A percentile compares a stretch with the other conserved stretches of the same genome.
phyloP scores from a whole-genome alignment of 2,113 vertebrate genomes.

The Probosciger aterrimus region DNA sequence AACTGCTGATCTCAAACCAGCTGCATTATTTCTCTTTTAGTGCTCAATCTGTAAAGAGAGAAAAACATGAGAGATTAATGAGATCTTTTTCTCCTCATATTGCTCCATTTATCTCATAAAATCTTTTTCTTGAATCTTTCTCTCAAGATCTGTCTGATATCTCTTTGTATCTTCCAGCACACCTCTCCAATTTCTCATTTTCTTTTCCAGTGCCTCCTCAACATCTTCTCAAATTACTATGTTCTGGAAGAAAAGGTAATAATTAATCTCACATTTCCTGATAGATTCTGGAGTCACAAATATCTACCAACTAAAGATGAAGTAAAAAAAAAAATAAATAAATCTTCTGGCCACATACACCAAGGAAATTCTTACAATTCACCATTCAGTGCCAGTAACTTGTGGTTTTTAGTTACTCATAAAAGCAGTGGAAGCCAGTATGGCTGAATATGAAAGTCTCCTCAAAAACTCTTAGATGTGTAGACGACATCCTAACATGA shows the following conservation, averaged over 20 bases:
- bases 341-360: not conserved
- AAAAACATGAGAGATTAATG: slow-evolving; percentile 64
- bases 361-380: not conserved
- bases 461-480: not conserved
- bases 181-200: slow-evolving; percentile 40
- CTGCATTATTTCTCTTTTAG: slow-evolving; percentile 57
- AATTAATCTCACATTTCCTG: slow-evolving; percentile 61
- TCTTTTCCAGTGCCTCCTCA: slow-evolving; percentile 42
- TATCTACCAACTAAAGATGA: slow-evolving; percentile 27
- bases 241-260: slow-evolving; percentile 61
- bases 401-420: fast-evolving
- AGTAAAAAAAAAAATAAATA: not conserved
- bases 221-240: slow-evolving; percentile 34
- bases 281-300: slow-evolving; percentile 26
- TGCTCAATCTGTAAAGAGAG: slow-evolving; percentile 31
- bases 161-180: slow-evolving; percentile 17
- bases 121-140: slow-evolving; percentile 47
- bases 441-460: not conserved
- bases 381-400: not conserved
- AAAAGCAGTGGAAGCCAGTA: not conserved
- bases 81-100: slow-evolving; percentile 40
- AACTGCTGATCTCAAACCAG: slow-evolving; percentile 53
- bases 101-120: slow-evolving; percentile 53
- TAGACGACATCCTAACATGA: not conserved
- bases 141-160: slow-evolving; percentile 35